Base-by-base conservation (phyloP, 2,797 vertebrate species). In the Fistularia tabacaria region DNA sequence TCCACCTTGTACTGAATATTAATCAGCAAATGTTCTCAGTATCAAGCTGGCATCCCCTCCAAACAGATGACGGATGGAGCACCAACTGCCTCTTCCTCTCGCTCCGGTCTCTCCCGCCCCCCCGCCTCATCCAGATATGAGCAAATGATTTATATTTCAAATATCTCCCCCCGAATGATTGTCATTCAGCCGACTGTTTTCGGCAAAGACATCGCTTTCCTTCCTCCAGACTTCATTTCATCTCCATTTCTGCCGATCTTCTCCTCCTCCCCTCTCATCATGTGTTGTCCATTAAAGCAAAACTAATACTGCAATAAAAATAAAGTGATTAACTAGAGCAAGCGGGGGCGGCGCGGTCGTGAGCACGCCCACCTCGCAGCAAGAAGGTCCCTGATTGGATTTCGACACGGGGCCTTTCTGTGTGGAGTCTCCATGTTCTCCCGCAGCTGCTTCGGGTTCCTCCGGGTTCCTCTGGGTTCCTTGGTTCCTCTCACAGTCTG, bases 11-110 rank as follows among this genome's bases (percentile, higher is more conserved):
- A 51, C 74, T 84, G 83, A 85, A 87, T 87, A 88, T 89, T 84
- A 85, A 87, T 84, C 81, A 85, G 81, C 15, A 54, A 84, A 84
- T 82, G 85, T 87, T 85, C 79, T 73, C 79, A 83, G 79, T 75
- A 80, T 86, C 83, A 81, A 81, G 76, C 76, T 83, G 87, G 84
- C 81, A 80, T 69, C 74, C 72, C 62, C 71, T 74, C 80, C 75
- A 81, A 82, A 84, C 84, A 85, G 81, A 88, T 88, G 85, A 88
- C 81, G 83, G 80, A 89, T 87, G 79, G 70, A 77, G 71, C 66
- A 81, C 74, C 81, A 77, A 84, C 78, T 80, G 79, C 66, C 74
- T 80, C 67, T 80, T 74, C 68, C 76, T 64, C 65, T 51, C 42
- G 64, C 54, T 57, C 65, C 53, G 61, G 49, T 42, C 54, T 54